Evolutionary conservation across 2,113 vertebrate species (phyloP).

Genomic region (Nycticebus coucang): DNA sequence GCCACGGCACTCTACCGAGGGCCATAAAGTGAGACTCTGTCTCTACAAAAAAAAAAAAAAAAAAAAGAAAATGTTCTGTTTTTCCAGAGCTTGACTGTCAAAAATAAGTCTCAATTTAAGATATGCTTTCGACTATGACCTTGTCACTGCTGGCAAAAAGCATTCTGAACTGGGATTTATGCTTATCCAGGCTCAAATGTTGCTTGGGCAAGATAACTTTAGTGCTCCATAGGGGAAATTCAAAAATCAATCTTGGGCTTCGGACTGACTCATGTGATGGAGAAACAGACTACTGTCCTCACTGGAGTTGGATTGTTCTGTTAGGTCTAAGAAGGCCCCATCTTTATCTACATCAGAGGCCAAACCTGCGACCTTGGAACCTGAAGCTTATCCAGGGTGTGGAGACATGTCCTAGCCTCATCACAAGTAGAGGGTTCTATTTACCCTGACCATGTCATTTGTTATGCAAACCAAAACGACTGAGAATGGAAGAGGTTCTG

Average conservation of each 20-base stretch:
- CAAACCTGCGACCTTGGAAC: not conserved
- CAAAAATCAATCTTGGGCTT: not conserved
- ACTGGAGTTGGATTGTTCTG: not conserved
- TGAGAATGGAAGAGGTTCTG: not conserved
- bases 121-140: not conserved
- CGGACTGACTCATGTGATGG: not conserved
- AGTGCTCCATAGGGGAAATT: not conserved
- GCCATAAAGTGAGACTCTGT: too few species aligned
- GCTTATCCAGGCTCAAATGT: not conserved
- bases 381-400: accelerated
- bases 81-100: not conserved
- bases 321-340: not conserved
- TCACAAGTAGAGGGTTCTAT: not conserved
- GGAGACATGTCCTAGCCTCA: not conserved
- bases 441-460: not conserved
- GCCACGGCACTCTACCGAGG: too few species aligned
- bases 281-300: not conserved
- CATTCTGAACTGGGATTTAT: not conserved
- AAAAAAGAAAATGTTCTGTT: not conserved
- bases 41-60: too few species aligned
- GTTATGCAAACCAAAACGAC: not conserved
- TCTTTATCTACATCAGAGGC: not conserved
- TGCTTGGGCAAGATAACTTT: not conserved
- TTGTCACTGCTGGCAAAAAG: not conserved
- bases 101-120: not conserved